phyloP scores from a whole-genome alignment of 2,888 invertebrate species.

The Theretra japonica region DNA sequence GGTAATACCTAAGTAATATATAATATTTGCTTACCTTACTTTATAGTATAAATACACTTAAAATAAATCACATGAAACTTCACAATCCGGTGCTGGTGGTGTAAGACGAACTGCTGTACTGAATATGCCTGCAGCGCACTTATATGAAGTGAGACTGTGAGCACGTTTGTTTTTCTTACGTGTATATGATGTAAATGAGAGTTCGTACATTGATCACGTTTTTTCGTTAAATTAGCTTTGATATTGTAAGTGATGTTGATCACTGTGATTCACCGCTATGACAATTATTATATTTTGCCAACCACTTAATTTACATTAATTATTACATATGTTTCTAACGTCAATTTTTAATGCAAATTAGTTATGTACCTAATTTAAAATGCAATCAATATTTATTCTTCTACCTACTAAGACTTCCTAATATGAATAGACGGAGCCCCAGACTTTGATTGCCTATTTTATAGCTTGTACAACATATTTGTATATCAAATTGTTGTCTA shows the following conservation, averaged over 20 bases:
- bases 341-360: too few relatives aligned
- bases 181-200: conserved; percentile 32
- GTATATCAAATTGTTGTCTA: too few relatives aligned
- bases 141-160: conserved; percentile 34
- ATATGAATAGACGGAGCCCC: too few relatives aligned
- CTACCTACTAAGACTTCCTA: too few relatives aligned
- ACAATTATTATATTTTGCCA: neutral
- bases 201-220: neutral
- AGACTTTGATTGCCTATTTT: too few relatives aligned
- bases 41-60: neutral
- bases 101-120: conserved; percentile 35
- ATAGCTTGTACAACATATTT: too few relatives aligned
- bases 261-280: neutral
- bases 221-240: conserved; percentile 22
- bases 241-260: neutral
- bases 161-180: conserved; percentile 54
- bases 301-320: neutral
- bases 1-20: neutral
- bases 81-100: neutral
- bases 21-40: conserved; percentile 7
- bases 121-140: conserved; percentile 36
- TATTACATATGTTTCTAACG: neutral
- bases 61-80: conserved; percentile 4
- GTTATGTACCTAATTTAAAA: too few relatives aligned
- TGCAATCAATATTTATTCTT: too few relatives aligned